Conservation (phyloP, 2,113 vertebrate genomes). For the Riparia riparia region DNA sequence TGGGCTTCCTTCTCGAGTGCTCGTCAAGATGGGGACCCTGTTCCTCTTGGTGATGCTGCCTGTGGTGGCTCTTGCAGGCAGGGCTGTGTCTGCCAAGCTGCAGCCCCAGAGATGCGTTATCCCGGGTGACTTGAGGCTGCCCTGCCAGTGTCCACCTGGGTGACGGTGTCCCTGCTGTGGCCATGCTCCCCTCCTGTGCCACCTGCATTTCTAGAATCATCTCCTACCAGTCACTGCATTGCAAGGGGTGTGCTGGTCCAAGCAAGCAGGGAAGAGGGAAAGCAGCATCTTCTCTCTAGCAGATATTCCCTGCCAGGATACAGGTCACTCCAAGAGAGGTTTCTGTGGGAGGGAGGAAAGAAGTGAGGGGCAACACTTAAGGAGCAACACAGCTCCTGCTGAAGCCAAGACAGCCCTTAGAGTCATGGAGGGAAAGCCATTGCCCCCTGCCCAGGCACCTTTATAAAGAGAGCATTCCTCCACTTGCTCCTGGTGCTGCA, state of each 20-base stretch:
- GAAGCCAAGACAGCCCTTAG: neutral
- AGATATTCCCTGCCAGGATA: fast-evolving
- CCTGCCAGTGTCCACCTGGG: neutral
- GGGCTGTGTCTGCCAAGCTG: neutral
- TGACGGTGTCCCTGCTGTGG: neutral
- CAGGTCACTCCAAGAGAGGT: neutral
- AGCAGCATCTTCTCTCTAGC: neutral
- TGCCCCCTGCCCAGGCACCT: neutral
- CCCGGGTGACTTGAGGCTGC: neutral
- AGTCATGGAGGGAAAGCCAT: neutral
- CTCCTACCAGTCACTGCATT: neutral
- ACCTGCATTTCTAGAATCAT: neutral
- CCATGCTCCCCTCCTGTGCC: fast-evolving
- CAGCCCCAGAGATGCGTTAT: neutral
- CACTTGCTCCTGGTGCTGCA: neutral
- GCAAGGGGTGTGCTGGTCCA: fast-evolving
- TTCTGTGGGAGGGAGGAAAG: neutral
- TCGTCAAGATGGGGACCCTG: neutral
- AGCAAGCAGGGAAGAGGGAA: neutral
- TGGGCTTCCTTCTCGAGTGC: fast-evolving
- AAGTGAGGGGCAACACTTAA: neutral
- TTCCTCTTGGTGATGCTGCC: neutral
- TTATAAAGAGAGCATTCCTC: neutral
- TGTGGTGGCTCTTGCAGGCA: neutral
- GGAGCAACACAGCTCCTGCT: neutral